Evolutionary conservation across 2,113 vertebrate species (phyloP).

Genomic region (Vulpes lagopus): DNA sequence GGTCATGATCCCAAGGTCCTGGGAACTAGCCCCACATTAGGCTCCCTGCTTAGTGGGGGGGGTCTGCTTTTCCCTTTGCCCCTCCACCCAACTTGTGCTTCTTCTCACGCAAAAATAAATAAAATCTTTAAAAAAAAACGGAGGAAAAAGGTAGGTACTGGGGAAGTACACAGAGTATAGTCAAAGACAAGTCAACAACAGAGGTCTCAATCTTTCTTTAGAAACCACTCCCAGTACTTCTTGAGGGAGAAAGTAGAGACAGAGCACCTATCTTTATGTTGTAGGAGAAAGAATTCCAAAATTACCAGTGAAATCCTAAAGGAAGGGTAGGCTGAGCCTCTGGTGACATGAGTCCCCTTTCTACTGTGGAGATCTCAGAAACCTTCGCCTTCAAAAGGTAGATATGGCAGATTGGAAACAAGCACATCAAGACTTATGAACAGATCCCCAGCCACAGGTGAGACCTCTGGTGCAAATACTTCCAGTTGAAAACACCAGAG

Average conservation of each 20-base stretch:
- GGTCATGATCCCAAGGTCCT: too few species aligned
- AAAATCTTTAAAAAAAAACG: too few species aligned
- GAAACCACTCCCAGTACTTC: not conserved
- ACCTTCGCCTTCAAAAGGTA: not conserved
- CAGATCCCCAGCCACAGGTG: not conserved
- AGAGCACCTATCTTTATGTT: not conserved
- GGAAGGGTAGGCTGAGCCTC: not conserved
- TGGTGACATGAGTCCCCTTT: not conserved
- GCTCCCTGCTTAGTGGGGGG: too few species aligned
- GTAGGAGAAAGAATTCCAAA: not conserved
- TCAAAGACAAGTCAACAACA: not conserved
- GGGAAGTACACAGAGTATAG: not conserved
- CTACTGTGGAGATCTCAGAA: not conserved
- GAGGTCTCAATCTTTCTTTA: not conserved
- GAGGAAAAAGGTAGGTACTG: too few species aligned
- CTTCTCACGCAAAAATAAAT: too few species aligned
- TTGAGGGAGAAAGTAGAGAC: not conserved
- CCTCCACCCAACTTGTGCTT: too few species aligned
- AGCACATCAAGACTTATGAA: not conserved
- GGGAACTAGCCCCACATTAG: too few species aligned
- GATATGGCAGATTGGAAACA: not conserved
- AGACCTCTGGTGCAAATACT: not conserved
- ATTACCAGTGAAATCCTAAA: not conserved
- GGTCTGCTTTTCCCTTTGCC: too few species aligned
- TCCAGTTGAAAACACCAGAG: not conserved